A percentile compares a stretch with the other conserved stretches of the same genome.
Conservation (phyloP, 2,888 invertebrate species). For the Minunthozetes semirufus region DNA sequence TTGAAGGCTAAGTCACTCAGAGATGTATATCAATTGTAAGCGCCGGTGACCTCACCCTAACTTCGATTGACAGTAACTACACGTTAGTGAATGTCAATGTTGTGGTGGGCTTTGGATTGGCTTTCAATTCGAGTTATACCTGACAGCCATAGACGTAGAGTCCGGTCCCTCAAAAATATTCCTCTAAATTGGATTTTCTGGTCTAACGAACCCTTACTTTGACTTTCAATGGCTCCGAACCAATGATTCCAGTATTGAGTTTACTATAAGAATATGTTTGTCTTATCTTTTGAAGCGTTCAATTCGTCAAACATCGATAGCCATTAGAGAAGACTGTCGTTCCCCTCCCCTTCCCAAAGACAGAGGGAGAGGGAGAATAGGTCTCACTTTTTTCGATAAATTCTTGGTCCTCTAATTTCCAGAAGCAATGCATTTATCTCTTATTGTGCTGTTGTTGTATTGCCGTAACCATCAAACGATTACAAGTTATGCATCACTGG, state of each 20-base stretch:
- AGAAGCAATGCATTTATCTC: not conserved
- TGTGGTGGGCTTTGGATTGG: constrained; percentile 4
- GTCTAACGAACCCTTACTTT: not conserved
- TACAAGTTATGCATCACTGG: constrained; percentile 28
- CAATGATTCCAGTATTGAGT: not conserved
- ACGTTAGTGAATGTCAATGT: constrained; percentile 21
- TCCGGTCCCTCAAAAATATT: not conserved
- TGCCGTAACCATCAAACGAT: constrained; percentile 6
- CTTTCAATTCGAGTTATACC: not conserved
- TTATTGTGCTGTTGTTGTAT: constrained; percentile 14
- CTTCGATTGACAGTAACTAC: constrained; percentile 17
- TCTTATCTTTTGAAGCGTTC: not conserved
- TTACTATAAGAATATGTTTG: not conserved
- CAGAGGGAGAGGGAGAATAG: too few species aligned
- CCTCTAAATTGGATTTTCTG: constrained; percentile 27
- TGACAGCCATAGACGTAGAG: not conserved
- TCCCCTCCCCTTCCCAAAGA: not conserved
- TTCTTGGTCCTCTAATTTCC: not conserved
- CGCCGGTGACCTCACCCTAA: constrained; percentile 8
- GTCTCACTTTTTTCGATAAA: not conserved
- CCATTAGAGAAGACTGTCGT: not conserved
- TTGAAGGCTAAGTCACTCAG: not conserved
- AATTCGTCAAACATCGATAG: not conserved
- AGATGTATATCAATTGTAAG: not conserved
- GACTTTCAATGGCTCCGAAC: not conserved